Evolutionary conservation across 2,888 invertebrate genomes (phyloP), one percentile per base, ranked within the genome.

Genomic region (Nephrotoma flavescens): DNA sequence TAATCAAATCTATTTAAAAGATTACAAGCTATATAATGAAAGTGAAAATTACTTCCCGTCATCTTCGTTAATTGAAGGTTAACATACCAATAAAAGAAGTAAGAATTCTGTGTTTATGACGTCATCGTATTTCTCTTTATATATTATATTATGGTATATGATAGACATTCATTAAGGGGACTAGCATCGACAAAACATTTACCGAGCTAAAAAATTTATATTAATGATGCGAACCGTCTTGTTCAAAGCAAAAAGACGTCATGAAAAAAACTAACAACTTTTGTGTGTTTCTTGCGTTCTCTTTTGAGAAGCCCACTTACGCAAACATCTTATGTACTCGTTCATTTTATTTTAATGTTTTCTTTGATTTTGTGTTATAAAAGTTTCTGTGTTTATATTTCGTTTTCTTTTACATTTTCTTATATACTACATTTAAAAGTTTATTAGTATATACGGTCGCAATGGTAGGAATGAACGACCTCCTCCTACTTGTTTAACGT

Each of bases 401-500:
- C 31, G 57, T 57, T 57, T 57, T 57, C 71, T 71, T 71, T 71
- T 71, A 31, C 42, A 84, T 84, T 84, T 84, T 84, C 41, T 84
- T 84, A 84, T 71, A 71, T 85, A 85, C 85, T 85, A 85, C 31
- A 71, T 7, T 71, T 71, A 52, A 19, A 19, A 19, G 19, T 52
- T 84, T 84, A 84, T 44, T 85, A 85, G 85, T 85, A 85, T 85
- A 85, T 84, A 84, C 71, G 86, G 71, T 42, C 88, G 87, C 87
- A 87, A 87, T 88, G 88, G 88, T 87, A 87, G 88, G 88, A 88
- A 88, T 87, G 88, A 88, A 88, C 89, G 89, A 89, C 90, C 89
- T 89, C 89, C 90, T 89, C 90, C 89, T 89, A 89, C 90, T 89
- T 89, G 88, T 89, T 88, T 88, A 89, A 88, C 88, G 88, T 91